These are phyloP conservation scores for Pachymerium ferrugineum DNA, from an alignment of 2,888 invertebrate species.

Conservation along the genomic window DNA sequence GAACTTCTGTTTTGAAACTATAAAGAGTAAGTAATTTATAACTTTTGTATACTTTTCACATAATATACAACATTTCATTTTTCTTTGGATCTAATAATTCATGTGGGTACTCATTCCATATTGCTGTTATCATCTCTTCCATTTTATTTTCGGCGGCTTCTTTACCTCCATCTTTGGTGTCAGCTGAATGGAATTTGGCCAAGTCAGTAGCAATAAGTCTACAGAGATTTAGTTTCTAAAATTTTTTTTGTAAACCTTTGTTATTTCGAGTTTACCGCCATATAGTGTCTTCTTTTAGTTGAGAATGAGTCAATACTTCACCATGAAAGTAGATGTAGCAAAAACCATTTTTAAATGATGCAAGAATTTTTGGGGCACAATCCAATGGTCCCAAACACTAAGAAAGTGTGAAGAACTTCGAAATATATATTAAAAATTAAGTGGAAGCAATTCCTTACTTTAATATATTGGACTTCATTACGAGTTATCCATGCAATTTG, in stretches of 20 bases:
- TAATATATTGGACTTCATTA: not conserved
- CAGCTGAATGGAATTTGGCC: not conserved
- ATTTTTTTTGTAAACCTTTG: not conserved
- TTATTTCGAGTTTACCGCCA: not conserved
- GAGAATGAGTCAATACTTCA: not conserved
- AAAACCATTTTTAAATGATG: slow-evolving; percentile 2
- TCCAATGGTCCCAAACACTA: not conserved
- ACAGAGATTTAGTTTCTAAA: not conserved
- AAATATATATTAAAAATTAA: not conserved
- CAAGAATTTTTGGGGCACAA: not conserved
- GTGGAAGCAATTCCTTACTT: not conserved
- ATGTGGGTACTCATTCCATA: not conserved
- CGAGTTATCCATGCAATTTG: not conserved
- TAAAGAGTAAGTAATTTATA: not conserved
- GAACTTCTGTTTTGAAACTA: not conserved
- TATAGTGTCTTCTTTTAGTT: not conserved
- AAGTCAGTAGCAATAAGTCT: not conserved
- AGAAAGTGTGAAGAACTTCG: not conserved
- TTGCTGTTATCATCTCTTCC: not conserved
- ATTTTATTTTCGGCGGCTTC: not conserved
- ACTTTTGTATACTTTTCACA: not conserved
- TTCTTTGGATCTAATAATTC: not conserved
- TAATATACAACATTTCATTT: not conserved
- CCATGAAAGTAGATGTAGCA: not conserved
- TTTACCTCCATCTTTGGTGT: not conserved